These are phyloP conservation scores for Acronicta leporina DNA, from an alignment of 2,888 invertebrate genomes.

Conservation along the genomic window DNA sequence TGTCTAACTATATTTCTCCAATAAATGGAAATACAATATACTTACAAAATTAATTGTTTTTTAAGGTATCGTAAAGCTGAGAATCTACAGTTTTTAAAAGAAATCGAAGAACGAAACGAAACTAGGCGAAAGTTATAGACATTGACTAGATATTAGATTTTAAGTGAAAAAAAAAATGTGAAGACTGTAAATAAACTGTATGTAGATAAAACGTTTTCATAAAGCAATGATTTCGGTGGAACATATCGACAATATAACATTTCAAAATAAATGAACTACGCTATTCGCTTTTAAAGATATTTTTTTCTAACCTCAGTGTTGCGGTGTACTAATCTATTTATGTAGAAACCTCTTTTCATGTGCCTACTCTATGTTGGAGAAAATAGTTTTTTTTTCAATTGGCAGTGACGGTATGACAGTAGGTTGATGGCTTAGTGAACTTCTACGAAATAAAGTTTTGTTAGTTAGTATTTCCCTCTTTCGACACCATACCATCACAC, in stretches of 20 bases:
- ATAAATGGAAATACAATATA: background rate
- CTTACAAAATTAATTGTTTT: conserved; percentile 23
- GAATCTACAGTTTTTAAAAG: conserved; percentile 68
- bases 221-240: conserved; percentile 81
- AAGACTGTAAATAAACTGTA: conserved; percentile 86
- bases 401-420: too few relatives aligned
- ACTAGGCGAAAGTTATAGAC: conserved; percentile 77
- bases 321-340: background rate
- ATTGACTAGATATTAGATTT: conserved; percentile 47
- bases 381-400: too few relatives aligned
- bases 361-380: background rate
- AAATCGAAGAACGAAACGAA: conserved; percentile 74
- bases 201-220: conserved; percentile 67
- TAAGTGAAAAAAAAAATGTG: conserved; percentile 73
- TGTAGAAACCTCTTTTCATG: background rate
- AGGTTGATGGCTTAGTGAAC: too few relatives aligned
- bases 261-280: conserved; percentile 47
- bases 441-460: too few relatives aligned
- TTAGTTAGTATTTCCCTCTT: too few relatives aligned
- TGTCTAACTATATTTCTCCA: too few relatives aligned
- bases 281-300: conserved; percentile 29
- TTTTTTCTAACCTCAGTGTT: conserved; percentile 23
- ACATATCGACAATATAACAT: conserved; percentile 87
- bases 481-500: too few relatives aligned
- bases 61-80: conserved; percentile 74